Conservation (phyloP, 2,797 vertebrate species). For the Danionella dracula region DNA sequence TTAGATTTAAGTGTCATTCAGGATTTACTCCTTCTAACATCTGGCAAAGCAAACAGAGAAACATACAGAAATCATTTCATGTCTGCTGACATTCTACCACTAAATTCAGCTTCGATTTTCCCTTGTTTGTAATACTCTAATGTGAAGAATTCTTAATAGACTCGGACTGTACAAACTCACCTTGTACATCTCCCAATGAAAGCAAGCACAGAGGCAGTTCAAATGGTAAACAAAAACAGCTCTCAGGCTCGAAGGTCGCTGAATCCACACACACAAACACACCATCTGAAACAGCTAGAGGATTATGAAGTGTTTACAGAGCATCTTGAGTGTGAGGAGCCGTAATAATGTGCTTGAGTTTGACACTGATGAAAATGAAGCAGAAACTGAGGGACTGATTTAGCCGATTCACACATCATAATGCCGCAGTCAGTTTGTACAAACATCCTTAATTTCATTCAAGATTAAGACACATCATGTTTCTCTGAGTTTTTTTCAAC, state of each 20-base stretch:
- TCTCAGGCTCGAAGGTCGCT: neutral
- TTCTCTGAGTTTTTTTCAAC: no score
- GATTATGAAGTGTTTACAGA: conserved; percentile 7
- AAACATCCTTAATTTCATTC: neutral
- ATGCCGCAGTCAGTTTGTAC: neutral
- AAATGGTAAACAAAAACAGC: neutral
- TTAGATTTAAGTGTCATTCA: neutral
- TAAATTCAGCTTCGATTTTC: neutral
- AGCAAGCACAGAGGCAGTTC: neutral
- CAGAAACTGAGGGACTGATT: conserved; percentile 4
- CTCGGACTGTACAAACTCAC: neutral
- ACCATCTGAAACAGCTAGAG: neutral
- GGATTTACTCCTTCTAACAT: neutral
- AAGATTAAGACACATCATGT: neutral
- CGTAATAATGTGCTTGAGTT: neutral
- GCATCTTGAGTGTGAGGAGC: neutral
- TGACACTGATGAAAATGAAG: neutral
- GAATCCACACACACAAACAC: neutral
- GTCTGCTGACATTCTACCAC: neutral
- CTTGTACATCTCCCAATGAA: neutral
- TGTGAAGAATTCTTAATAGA: neutral
- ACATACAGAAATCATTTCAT: neutral
- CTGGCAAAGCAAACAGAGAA: neutral
- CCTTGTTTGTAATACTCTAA: neutral
- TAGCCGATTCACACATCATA: neutral